A percentile compares a stretch with the other conserved stretches of the same genome.
Conservation (phyloP, 2,888 invertebrate genomes). For the Neoscelio sp. region DNA sequence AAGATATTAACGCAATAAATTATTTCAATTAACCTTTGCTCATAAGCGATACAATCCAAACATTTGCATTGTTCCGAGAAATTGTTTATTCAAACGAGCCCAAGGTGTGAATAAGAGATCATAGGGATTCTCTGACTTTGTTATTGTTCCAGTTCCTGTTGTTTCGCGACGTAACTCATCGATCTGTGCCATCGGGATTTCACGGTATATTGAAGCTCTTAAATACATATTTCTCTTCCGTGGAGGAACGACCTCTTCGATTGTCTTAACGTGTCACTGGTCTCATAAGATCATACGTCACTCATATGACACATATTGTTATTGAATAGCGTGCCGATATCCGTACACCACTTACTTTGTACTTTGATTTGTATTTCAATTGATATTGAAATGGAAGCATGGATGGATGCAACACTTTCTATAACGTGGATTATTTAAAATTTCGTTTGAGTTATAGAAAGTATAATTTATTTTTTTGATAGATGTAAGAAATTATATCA, state of each 20-base stretch:
- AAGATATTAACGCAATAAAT: conserved; percentile 51
- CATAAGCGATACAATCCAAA: not conserved
- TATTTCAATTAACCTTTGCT: conserved; percentile 17
- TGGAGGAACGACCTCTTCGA: conserved; percentile 37
- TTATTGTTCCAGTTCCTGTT: conserved; percentile 17
- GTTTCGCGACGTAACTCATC: conserved; percentile 18
- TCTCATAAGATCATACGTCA: conserved; percentile 51
- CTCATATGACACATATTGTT: conserved; percentile 30
- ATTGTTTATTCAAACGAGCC: not conserved
- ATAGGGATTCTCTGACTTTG: conserved; percentile 11
- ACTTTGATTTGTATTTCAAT: conserved; percentile 35
- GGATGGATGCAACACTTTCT: not conserved
- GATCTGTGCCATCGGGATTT: conserved; percentile 17
- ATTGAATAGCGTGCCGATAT: conserved; percentile 4
- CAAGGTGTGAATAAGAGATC: conserved; percentile 36
- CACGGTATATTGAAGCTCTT: conserved; percentile 26
- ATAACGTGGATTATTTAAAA: conserved; percentile 7
- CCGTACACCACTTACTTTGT: conserved; percentile 28
- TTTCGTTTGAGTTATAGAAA: too few relatives aligned
- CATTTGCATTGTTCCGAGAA: conserved; percentile 3
- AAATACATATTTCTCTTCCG: conserved; percentile 39
- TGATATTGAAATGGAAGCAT: conserved; percentile 25
- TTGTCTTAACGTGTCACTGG: conserved; percentile 48
- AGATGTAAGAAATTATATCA: too few relatives aligned
- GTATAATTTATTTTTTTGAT: too few relatives aligned